phyloP scores from a whole-genome alignment of 2,113 vertebrate genomes.

The Cervus canadensis region DNA sequence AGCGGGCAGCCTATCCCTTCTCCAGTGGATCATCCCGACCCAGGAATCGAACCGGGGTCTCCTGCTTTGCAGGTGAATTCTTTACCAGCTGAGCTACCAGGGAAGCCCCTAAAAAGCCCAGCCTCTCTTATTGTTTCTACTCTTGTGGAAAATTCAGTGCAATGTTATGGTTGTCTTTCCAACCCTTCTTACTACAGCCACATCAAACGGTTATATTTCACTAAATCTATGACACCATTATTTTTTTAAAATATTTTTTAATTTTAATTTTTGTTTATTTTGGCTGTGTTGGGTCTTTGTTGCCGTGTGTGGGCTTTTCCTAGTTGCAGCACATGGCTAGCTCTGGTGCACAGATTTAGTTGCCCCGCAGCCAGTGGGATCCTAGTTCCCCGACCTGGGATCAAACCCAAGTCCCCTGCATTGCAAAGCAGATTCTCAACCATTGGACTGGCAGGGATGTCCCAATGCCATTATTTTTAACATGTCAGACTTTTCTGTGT shows the following conservation, averaged over 20 bases:
- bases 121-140: background rate
- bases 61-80: background rate
- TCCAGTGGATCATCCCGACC: background rate
- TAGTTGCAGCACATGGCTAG: background rate
- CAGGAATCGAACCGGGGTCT: rapidly evolving
- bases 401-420: background rate
- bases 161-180: background rate
- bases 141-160: background rate
- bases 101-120: background rate
- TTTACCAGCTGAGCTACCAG: background rate
- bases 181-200: background rate
- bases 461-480: background rate
- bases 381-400: background rate
- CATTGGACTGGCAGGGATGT: background rate
- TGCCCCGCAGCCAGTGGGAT: background rate
- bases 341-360: background rate
- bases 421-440: background rate
- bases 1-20: background rate
- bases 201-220: background rate
- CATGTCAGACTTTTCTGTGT: background rate
- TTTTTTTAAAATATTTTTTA: background rate
- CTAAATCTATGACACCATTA: background rate
- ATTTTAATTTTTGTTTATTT: background rate
- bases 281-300: background rate
- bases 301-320: background rate